Evolutionary conservation across 2,888 invertebrate species (phyloP).

Genomic region (Athripsodes cinereus): DNA sequence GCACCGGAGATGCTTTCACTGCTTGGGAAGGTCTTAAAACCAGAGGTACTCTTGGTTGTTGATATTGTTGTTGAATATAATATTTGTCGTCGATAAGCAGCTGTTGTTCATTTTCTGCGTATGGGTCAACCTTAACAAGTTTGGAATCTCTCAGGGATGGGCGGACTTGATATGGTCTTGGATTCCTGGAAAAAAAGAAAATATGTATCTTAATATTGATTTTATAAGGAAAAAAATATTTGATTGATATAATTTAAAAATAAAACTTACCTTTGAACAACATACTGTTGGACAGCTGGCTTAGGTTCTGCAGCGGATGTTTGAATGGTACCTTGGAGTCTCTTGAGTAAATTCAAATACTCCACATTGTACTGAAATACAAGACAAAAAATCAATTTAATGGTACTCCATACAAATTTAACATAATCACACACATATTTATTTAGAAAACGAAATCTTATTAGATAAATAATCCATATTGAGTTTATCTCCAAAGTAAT

Average conservation of each 20-base stretch:
- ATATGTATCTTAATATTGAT: too few relatives aligned
- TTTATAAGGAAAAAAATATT: too few relatives aligned
- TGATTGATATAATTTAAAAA: too few relatives aligned
- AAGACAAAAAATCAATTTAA: neutral
- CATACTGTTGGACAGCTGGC: constrained; percentile 21
- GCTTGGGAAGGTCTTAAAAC: constrained; percentile 20
- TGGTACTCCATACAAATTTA: too few relatives aligned
- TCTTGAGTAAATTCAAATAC: constrained; percentile 22
- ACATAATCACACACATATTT: too few relatives aligned
- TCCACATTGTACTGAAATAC: constrained; percentile 20
- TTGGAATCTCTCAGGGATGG: neutral
- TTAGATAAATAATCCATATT: too few relatives aligned
- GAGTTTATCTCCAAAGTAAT: too few relatives aligned
- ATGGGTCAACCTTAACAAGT: neutral
- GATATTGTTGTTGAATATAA: neutral
- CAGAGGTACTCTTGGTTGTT: constrained; percentile 8
- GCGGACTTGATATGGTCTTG: neutral
- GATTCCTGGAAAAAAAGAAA: neutral
- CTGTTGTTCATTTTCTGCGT: neutral
- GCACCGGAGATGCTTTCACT: constrained; percentile 18
- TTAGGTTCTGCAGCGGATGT: constrained; percentile 14
- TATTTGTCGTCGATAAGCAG: neutral
- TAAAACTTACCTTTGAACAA: constrained; percentile 21
- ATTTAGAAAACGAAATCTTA: too few relatives aligned
- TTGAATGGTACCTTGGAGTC: constrained; percentile 15